phyloP scores from a whole-genome alignment of 2,113 vertebrate species.

The Ondatra zibethicus region DNA sequence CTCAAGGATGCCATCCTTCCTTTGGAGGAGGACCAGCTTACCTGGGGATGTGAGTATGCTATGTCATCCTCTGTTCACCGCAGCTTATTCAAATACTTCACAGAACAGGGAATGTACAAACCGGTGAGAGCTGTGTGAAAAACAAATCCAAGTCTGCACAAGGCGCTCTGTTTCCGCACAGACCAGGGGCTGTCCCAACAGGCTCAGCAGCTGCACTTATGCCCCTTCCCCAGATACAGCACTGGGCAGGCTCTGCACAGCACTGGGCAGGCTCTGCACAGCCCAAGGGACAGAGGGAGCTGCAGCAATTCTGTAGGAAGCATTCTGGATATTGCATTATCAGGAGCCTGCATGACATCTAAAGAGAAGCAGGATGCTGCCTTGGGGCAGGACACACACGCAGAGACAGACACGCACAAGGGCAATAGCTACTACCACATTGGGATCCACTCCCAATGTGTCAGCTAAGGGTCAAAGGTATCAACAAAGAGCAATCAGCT shows the following conservation, averaged over 20 bases:
- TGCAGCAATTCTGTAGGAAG: not conserved
- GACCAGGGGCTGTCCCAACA: too few species aligned
- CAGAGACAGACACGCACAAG: not conserved
- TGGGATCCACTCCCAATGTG: not conserved
- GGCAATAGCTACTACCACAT: not conserved
- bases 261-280: not conserved
- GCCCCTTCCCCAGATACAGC: not conserved
- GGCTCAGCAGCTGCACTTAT: not conserved
- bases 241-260: not conserved
- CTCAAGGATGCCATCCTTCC: not conserved
- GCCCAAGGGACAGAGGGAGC: too few species aligned
- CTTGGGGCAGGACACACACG: not conserved
- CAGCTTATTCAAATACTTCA: not conserved
- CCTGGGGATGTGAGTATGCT: not conserved
- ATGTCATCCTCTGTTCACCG: not conserved
- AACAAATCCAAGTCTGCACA: not conserved
- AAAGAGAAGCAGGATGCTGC: not conserved
- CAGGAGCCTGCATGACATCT: not conserved
- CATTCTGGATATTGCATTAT: not conserved
- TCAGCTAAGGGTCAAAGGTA: not conserved
- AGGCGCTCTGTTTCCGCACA: not conserved
- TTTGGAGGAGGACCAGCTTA: constrained; percentile 26
- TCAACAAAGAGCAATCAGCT: not conserved
- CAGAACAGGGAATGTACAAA: not conserved
- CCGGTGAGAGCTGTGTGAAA: not conserved